Evolutionary conservation across 2,888 invertebrate genomes (phyloP), one percentile per base, ranked within the genome.

Genomic region (Pyrgus malvae): DNA sequence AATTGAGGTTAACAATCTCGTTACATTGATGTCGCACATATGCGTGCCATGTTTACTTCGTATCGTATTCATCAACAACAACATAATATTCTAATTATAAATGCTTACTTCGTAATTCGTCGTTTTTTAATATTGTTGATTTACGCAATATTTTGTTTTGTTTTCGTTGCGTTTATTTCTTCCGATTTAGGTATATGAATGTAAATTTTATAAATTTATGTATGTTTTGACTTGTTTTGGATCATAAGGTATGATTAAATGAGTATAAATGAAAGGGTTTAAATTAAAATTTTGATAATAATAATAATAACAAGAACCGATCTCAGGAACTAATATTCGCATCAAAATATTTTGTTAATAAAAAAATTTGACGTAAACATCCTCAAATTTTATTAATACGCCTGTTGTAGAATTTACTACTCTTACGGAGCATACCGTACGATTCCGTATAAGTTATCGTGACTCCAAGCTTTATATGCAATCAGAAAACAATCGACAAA

Each of bases 1-100:
- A 84, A 90, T 83, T 80, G 83, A 88, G 89, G 88, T 89, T 88
- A 88, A 88, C 86, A 78, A 83, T 80, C 76, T 81, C 76, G 78
- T 81, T 78, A 78, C 76, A 79, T 78, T 81, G 76, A 79, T 84
- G 89, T 83, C 84, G 75, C 85, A 86, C 88, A 88, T 80, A 83
- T 90, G 88, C 81, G 81, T 77, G 73, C 82, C 86, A 85, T 88
- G 84, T 82, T 85, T 83, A 83, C 80, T 73, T 74, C 69, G 67
- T 70, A 69, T 72, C 70, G 67, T 74, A 74, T 74, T 80, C 78
- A 80, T 79, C 79, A 80, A 83, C 76, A 82, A 80, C 79, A 78
- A 78, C 71, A 81, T 76, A n/a, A 70, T 60, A 35, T 72, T 68
- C 68, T 69, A 68, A 65, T 66, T 65, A 38, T 51, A 58, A 73